Evolutionary conservation across 2,113 vertebrate species (phyloP).

Genomic region (Tylochromis polylepis): DNA sequence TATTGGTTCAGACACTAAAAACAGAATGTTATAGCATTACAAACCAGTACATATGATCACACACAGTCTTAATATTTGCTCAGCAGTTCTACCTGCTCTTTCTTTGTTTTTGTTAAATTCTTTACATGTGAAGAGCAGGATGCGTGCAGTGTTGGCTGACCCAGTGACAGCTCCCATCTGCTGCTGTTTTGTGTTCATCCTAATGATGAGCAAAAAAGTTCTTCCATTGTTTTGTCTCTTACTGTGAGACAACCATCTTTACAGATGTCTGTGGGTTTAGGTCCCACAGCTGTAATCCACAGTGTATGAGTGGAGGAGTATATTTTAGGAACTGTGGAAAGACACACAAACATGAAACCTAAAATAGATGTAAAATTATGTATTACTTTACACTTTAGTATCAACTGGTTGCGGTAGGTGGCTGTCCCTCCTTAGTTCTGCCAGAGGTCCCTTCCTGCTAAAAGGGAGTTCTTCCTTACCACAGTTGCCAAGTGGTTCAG

Average conservation of each 20-base stretch:
- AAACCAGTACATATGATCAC: not conserved
- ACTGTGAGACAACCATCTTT: not conserved
- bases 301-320: not conserved
- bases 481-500: not conserved
- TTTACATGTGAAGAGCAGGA: not conserved
- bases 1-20: not conserved
- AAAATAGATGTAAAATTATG: not conserved
- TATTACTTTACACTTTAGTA: not conserved
- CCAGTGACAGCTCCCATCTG: slow-evolving; percentile 24
- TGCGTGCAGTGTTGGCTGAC: not conserved
- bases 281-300: not conserved
- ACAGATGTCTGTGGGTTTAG: slow-evolving; percentile 21
- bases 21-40: not conserved
- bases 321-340: not conserved
- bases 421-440: not conserved
- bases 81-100: not conserved
- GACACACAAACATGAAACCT: not conserved
- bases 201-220: slow-evolving; percentile 3
- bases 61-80: not conserved
- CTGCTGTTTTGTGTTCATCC: not conserved
- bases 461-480: not conserved
- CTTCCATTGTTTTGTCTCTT: slow-evolving; percentile 7
- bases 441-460: not conserved
- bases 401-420: not conserved
- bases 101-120: not conserved